These are phyloP conservation scores for Parazoanthus swiftii DNA, from an alignment of 92 coral and sea anemone species.

Conservation along the genomic window DNA sequence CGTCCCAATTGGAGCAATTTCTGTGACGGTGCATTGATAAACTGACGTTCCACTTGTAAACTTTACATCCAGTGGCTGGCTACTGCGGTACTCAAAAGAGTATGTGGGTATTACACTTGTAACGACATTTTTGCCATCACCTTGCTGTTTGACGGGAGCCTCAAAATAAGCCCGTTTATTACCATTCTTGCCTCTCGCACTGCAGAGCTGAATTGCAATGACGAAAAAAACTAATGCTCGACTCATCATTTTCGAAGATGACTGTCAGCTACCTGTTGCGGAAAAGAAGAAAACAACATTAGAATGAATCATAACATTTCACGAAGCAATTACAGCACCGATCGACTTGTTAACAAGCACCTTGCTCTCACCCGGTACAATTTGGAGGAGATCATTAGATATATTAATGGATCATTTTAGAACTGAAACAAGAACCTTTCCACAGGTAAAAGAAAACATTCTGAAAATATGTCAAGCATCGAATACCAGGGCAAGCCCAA, in stretches of 20 bases:
- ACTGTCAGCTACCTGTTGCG: conserved; percentile 55
- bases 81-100: conserved; percentile 75
- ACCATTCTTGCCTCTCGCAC: not conserved
- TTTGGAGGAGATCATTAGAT: conserved; percentile 14
- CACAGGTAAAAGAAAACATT: conserved; percentile 31
- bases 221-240: not conserved
- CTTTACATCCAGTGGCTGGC: conserved; percentile 72
- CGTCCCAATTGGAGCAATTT: conserved; percentile 66
- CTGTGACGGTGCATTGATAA: conserved; percentile 77
- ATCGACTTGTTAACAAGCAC: conserved; percentile 63
- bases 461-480: conserved; percentile 42
- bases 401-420: conserved; percentile 34
- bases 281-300: conserved; percentile 62
- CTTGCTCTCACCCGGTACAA: conserved; percentile 45
- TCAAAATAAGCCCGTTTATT: not conserved
- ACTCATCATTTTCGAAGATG: not conserved
- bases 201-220: conserved; percentile 8
- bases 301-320: conserved; percentile 72
- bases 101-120: conserved; percentile 76
- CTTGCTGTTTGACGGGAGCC: conserved; percentile 32
- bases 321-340: conserved; percentile 67
- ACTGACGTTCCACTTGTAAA: conserved; percentile 88
- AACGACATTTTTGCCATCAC: conserved; percentile 50
- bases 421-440: conserved; percentile 35
- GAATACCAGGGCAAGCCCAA: conserved; percentile 37